phyloP scores from a whole-genome alignment of 2,888 invertebrate species.

The Siphonodentalium dalli region DNA sequence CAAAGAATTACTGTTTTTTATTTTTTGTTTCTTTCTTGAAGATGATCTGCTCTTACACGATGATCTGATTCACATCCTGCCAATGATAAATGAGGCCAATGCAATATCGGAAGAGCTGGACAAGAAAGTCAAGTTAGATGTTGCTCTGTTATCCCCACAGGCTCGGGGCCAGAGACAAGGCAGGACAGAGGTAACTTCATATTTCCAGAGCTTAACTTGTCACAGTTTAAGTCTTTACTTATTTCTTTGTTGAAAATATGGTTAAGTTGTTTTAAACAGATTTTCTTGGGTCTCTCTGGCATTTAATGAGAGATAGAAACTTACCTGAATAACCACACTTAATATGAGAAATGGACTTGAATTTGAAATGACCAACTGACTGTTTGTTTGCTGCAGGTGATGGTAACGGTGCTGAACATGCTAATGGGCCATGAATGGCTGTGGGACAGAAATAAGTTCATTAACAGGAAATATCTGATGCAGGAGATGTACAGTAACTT shows the following conservation, averaged over 20 bases:
- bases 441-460: constrained; percentile 58
- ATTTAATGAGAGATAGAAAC: too few relatives aligned
- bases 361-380: too few relatives aligned
- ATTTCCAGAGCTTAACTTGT: neutral
- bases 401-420: constrained; percentile 55
- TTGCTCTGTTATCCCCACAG: constrained; percentile 56
- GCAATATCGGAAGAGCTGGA: constrained; percentile 61
- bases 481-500: constrained; percentile 63
- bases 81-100: constrained; percentile 59
- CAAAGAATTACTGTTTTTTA: neutral
- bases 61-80: constrained; percentile 55
- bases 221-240: neutral
- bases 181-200: constrained; percentile 50
- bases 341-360: too few relatives aligned
- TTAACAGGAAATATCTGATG: constrained; percentile 62
- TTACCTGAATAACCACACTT: too few relatives aligned
- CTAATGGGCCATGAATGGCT: constrained; percentile 53
- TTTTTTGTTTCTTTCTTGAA: constrained; percentile 27
- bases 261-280: neutral
- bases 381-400: constrained; percentile 38
- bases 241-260: neutral
- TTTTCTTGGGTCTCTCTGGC: too few relatives aligned
- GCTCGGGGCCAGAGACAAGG: constrained; percentile 52
- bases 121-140: constrained; percentile 59
- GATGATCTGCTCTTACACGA: constrained; percentile 61